Evolutionary conservation across 2,888 invertebrate species (phyloP), one percentile per base, ranked within the genome.

Genomic region (Scaptomyza parva): DNA sequence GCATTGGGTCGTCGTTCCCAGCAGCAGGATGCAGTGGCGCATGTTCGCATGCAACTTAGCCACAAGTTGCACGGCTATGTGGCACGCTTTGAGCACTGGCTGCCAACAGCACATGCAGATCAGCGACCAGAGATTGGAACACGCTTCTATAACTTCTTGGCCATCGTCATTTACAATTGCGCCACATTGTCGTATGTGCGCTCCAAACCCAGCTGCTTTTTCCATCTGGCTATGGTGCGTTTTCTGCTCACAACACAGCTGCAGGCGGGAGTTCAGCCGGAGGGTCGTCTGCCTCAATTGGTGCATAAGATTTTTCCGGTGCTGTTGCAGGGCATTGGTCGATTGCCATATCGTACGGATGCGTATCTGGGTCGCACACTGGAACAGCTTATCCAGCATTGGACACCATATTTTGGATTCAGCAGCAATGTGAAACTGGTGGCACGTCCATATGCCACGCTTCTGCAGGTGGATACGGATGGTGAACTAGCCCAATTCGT

Each of bases 231-330:
- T 24, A 90, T 93, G 40, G 91, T 92, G 22, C 88, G 92, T 0
- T 91, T 93, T 51, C 86, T 94, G n/a, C 82, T 94, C 30, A 93
- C 93, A 12, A 90, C 91, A 0, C 90, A 92, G 41, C 85, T 93
- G 58, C 90, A 93, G 74, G 91, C 92, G 59, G 93, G 93, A 0
- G 92, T 92, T 61, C 76, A 88, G 0, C 91, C 91, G 0, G 92
- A 92, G 60, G 85, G 88, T 0, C 91, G 91, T 54, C 76, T 93
- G 6, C 78, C 93, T 1, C 91, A 91, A 70, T 90, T 93, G 0
- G 88, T 94, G 14, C 92, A 92, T 68, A 92, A 92, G 78, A 92
- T 93, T 12, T 93, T 93, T 91, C 92, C 93, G 20, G 90, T 93
- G 20, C 92, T 93, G 65, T 89, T 94, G 37, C 92, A 92, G 70